phyloP scores from a whole-genome alignment of 2,888 invertebrate species.

The Elgonia sp. region DNA sequence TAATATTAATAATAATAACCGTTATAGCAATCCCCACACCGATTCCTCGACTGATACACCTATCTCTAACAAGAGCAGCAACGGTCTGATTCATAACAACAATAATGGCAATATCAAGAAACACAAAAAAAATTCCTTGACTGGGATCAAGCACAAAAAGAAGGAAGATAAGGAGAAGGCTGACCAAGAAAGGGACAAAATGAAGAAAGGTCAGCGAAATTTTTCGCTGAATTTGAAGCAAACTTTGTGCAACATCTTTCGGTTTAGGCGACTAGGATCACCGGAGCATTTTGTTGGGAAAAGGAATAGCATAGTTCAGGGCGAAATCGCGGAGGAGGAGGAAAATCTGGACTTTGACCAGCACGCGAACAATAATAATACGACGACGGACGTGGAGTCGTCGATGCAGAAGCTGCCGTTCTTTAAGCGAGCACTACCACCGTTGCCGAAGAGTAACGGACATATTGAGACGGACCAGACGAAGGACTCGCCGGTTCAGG shows the following conservation, averaged over 20 bases:
- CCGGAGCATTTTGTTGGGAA: constrained; percentile 87
- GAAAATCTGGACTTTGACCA: constrained; percentile 83
- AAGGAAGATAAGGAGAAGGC: constrained; percentile 84
- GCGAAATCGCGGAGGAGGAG: constrained; percentile 85
- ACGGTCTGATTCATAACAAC: constrained; percentile 87
- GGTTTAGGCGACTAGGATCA: constrained; percentile 89
- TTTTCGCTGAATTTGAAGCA: constrained; percentile 93
- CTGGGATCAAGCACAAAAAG: constrained; percentile 89
- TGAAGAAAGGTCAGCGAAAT: constrained; percentile 90
- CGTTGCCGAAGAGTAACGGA: constrained; percentile 88
- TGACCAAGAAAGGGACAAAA: constrained; percentile 87
- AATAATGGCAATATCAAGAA: constrained; percentile 89
- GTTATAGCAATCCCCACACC: constrained; percentile 86
- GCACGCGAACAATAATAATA: constrained; percentile 84
- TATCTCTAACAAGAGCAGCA: constrained; percentile 87
- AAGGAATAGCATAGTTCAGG: constrained; percentile 85
- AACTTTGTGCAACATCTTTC: constrained; percentile 94
- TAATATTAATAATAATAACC: constrained; percentile 86
- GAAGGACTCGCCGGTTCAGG: constrained; percentile 85
- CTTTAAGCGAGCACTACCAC: constrained; percentile 90
- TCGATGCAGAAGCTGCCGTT: constrained; percentile 88
- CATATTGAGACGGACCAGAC: constrained; percentile 86
- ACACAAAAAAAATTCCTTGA: constrained; percentile 88
- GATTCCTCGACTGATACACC: constrained; percentile 86
- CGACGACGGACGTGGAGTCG: constrained; percentile 83